Evolutionary conservation across 2,113 vertebrate genomes (phyloP), one percentile per base, ranked within the genome.

Genomic region (Onychostruthus taczanowskii): DNA sequence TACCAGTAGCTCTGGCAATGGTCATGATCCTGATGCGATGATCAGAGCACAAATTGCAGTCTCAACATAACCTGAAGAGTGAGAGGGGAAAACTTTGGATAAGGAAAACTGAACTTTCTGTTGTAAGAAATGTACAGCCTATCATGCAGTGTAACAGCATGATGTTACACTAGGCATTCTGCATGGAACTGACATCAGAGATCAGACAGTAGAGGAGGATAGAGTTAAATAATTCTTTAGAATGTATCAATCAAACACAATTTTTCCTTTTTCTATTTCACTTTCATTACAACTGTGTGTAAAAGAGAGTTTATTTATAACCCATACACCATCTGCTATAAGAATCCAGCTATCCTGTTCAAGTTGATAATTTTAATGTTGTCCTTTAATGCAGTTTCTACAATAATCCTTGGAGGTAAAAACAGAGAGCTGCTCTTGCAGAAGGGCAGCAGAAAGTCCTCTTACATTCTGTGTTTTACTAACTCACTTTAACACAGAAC

Each of bases 141-240:
- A 0, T 46, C 35, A 11, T 50, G 19, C 31, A 68, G n/a, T 0
- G 0, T 37, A 59, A 44, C 6, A 44, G 11, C 22, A 14, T 41
- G 41, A 41, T 41, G 41, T 41, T 41, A 41, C 41, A 41, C 64
- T 72, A 41, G 37, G 35, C 26, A 28, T 39, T 41, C 41, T 84
- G 8, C 2, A 2, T 56, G 24, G 26, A 84, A 31, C 12, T 64
- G 28, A 44, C 26, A 26, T 75, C 39, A 63, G 52, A 87, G 39
- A 46, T 11, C n/a, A n/a, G 33, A 23, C 24, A 47, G 44, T 28
- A 70, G 24, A 81, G 31, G 20, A 88, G 5, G 21, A 33, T 67
- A 43, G 24, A 50, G 35, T 67, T 72, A 81, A 88, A 68, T 63
- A 83, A 73, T 73, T 83, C 16, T 47, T 22, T 17, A 68, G 26